These are phyloP conservation scores for Anhinga rufa DNA, from an alignment of 2,113 vertebrate species.

Conservation along the genomic window DNA sequence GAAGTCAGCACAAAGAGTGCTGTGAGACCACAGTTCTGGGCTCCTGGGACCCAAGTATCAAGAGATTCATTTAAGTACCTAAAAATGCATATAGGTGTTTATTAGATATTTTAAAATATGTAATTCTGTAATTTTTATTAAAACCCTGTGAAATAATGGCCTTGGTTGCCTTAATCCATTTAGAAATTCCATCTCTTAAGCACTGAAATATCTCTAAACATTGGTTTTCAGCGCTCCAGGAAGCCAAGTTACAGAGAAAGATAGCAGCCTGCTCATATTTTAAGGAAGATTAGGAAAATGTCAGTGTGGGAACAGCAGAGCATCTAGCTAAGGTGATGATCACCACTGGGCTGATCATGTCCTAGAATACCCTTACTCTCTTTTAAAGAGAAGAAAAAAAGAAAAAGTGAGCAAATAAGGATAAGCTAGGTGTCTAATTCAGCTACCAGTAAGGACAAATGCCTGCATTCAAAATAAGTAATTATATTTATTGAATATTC, in stretches of 20 bases:
- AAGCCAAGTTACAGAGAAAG: background rate
- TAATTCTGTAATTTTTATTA: background rate
- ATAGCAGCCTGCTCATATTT: background rate
- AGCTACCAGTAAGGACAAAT: background rate
- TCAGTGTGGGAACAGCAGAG: background rate
- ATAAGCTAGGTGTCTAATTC: background rate
- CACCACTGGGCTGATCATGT: background rate
- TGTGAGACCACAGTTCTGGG: background rate
- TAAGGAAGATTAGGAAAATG: background rate
- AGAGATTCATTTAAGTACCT: background rate
- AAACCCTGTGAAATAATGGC: background rate
- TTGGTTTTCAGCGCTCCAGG: background rate
- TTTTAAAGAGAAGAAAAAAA: background rate
- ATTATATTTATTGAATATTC: background rate
- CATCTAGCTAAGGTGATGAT: background rate
- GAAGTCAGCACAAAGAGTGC: background rate
- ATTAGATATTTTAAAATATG: background rate
- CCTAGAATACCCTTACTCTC: background rate
- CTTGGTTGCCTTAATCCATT: background rate
- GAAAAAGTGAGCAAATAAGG: background rate
- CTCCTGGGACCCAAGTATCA: background rate
- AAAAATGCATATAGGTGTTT: background rate
- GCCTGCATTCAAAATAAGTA: background rate
- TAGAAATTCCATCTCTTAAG: background rate
- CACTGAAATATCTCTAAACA: background rate